A percentile compares a stretch with the other conserved stretches of the same genome.
These are phyloP conservation scores for Venustaconcha ellipsiformis DNA, from an alignment of 1,140 invertebrate genomes.

Conservation along the genomic window DNA sequence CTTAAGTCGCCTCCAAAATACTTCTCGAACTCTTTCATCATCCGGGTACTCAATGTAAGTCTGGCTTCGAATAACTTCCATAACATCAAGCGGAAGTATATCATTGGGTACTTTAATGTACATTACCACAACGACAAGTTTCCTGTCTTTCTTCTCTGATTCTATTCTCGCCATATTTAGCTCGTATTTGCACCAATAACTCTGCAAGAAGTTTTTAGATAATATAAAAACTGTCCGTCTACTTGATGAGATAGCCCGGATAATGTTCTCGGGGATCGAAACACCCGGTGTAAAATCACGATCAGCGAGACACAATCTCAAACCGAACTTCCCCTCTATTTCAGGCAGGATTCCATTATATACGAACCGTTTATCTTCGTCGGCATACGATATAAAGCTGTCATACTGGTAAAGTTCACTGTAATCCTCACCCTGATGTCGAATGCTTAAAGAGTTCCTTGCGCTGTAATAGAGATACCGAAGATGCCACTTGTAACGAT, in stretches of 20 bases:
- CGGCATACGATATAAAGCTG: slow-evolving; percentile 15
- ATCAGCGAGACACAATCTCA: slow-evolving; percentile 91
- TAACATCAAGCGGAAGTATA: slow-evolving; percentile 9
- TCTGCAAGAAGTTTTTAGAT: slow-evolving; percentile 74
- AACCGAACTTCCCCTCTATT: slow-evolving; percentile 60
- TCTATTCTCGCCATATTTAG: slow-evolving; percentile 74
- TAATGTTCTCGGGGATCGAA: slow-evolving; percentile 75
- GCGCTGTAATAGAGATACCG: slow-evolving; percentile 27
- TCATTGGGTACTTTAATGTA: not conserved
- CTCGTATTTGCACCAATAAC: slow-evolving; percentile 78
- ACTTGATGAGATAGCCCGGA: slow-evolving; percentile 73
- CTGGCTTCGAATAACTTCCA: slow-evolving; percentile 4
- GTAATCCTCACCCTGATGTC: slow-evolving; percentile 1
- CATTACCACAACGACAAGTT: slow-evolving; percentile 8
- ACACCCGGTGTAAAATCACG: slow-evolving; percentile 87
- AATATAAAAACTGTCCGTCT: slow-evolving; percentile 75
- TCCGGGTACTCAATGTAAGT: slow-evolving; percentile 8
- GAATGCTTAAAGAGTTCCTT: not conserved
- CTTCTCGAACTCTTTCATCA: not conserved
- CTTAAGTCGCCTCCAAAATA: slow-evolving; percentile 8
- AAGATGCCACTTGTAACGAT: slow-evolving; percentile 27
- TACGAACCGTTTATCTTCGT: slow-evolving; percentile 1
- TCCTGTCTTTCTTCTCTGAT: slow-evolving; percentile 9
- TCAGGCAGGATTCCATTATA: slow-evolving; percentile 1
- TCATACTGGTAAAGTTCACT: not conserved